phyloP scores from a whole-genome alignment of 2,113 vertebrate species.

The Bubo bubo region DNA sequence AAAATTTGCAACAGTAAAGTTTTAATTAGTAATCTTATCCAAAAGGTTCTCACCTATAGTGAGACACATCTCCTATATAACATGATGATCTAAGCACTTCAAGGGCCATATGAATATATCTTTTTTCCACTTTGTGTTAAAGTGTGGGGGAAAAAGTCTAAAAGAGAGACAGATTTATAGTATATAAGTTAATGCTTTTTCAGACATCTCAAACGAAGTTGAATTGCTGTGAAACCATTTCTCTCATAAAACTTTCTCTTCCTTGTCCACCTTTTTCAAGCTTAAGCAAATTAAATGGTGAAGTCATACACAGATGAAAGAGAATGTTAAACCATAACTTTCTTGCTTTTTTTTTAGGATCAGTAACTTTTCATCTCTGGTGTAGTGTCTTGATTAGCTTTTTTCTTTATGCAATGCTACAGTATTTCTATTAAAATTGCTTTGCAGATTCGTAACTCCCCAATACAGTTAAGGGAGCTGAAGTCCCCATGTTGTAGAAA shows the following conservation, averaged over 20 bases:
- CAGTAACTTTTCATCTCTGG: conserved; percentile 28
- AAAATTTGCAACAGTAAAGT: background rate
- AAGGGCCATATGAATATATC: background rate
- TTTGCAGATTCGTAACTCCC: background rate
- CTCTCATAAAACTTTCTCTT: conserved; percentile 10
- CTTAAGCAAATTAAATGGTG: conserved; percentile 45
- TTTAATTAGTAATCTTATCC: background rate
- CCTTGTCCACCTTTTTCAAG: conserved; percentile 31
- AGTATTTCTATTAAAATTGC: background rate
- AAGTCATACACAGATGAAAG: conserved; percentile 10
- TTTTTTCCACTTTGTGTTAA: background rate
- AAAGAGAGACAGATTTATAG: background rate
- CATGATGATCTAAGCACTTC: background rate
- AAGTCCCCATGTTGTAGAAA: background rate
- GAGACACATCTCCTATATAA: background rate
- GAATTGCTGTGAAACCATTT: background rate
- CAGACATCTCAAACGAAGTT: background rate
- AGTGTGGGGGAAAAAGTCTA: background rate
- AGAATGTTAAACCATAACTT: conserved; percentile 7
- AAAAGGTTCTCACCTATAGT: background rate
- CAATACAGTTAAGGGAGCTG: background rate
- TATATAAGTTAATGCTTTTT: background rate
- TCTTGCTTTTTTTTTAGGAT: background rate
- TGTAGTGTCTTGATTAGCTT: background rate
- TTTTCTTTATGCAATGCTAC: background rate